Evolutionary conservation across 2,888 invertebrate genomes (phyloP), one percentile per base, ranked within the genome.

Genomic region (Napeogenes sylphis): DNA sequence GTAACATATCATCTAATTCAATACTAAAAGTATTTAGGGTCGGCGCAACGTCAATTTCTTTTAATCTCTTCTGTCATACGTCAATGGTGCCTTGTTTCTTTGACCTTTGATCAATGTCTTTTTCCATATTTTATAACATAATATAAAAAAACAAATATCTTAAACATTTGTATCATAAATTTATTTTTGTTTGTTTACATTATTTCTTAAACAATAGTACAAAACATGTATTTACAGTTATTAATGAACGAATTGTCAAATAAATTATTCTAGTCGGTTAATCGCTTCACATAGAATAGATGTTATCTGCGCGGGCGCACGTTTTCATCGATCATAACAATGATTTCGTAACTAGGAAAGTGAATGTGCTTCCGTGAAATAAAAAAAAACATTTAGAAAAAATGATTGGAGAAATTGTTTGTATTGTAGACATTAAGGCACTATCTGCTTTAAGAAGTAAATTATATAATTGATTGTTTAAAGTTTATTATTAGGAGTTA

Each of bases 281-380:
- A 21, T 21, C 21, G 21, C 21, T 21, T 66, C 62, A 61, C 56
- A 61, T 63, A 54, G 55, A 55, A 57, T 59, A 68, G 77, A 77
- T 74, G 71, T 64, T 76, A 82, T 80, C 81, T 67, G 72, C 73
- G 74, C 69, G 56, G 47, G 71, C 73, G 72, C 75, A 66, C 51
- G 30, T 51, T 30, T 30, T 10, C 8, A 30, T n/a, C 51, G 30
- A 51, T 51, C 51, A 51, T 64, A 72, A 75, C 69, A 70, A 71
- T 60, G 65, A 68, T 77, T 75, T 76, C 73, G 75, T 76, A 79
- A 81, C 58, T 56, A 67, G 61, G 78, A 78, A 80, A 81, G 80
- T 78, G 71, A 76, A 75, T 68, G 73, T 72, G 66, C 61, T 68
- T 62, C 69, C 70, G 72, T 62, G n/a, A 21, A 30, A 33, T 47